Conservation (phyloP, 1,140 invertebrate species). For the Pogonognathellus flavescens region DNA sequence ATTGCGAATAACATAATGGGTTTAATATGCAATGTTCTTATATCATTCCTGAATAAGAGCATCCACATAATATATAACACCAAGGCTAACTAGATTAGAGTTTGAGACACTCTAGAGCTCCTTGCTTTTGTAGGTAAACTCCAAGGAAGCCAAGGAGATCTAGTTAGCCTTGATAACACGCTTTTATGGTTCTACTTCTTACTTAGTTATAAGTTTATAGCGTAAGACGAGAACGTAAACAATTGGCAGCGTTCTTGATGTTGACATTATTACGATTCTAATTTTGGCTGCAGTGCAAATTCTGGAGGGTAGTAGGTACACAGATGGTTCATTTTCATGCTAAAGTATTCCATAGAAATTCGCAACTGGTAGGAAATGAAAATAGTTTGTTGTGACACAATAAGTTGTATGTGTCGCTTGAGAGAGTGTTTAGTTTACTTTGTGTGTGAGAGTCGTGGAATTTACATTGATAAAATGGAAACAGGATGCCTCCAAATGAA, state of each 20-base stretch:
- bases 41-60: no score
- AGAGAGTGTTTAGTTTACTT: neutral
- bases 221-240: neutral
- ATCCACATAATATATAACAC: no score
- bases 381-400: conserved; percentile 16
- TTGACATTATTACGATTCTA: conserved; percentile 1
- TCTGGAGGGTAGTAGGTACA: neutral
- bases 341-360: neutral
- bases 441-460: neutral
- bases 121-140: no score
- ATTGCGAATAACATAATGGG: no score
- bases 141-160: no score
- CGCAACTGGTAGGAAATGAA: conserved; percentile 14
- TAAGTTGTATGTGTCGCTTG: neutral
- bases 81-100: no score
- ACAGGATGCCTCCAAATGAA: conserved; percentile 5
- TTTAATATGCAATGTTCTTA: no score
- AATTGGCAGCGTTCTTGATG: neutral
- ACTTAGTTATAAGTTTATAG: no score
- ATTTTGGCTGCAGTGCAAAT: conserved; percentile 9
- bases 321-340: neutral
- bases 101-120: no score
- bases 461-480: neutral
- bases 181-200: no score
- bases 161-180: no score